Percentiles rank a stretch among this genome's conserved stretches.
Evolutionary conservation across 2,888 invertebrate genomes (phyloP).

Genomic region (Macaria notata): DNA sequence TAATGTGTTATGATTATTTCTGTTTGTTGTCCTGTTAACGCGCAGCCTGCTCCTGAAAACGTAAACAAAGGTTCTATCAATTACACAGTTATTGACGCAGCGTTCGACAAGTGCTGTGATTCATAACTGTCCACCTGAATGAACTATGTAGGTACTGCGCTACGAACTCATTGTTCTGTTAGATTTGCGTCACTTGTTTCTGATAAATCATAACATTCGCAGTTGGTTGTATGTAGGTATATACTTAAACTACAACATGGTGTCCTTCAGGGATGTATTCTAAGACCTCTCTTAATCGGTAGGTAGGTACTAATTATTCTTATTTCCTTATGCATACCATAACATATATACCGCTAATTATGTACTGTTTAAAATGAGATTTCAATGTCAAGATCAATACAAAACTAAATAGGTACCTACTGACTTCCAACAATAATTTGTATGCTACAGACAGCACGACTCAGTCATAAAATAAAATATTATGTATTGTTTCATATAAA

Average conservation of each 20-base stretch:
- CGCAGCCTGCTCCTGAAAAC: conserved; percentile 80
- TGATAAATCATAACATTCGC: conserved; percentile 5
- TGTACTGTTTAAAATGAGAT: too few species aligned
- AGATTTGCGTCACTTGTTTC: conserved; percentile 7
- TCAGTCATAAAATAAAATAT: too few species aligned
- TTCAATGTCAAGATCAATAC: too few species aligned
- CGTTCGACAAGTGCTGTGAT: conserved; percentile 11
- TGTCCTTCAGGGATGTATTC: conserved; percentile 2
- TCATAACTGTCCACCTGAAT: conserved; percentile 27
- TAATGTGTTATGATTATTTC: conserved; percentile 82
- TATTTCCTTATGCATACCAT: too few species aligned
- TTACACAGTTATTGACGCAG: neutral
- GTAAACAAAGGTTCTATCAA: neutral
- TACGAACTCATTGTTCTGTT: conserved; percentile 30
- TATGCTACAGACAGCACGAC: conserved; percentile 24
- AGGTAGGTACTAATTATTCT: neutral
- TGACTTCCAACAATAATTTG: too few species aligned
- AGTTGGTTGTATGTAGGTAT: too few species aligned
- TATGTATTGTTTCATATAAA: too few species aligned
- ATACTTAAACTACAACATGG: neutral
- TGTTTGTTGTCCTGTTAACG: conserved; percentile 80
- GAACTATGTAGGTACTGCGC: conserved; percentile 18
- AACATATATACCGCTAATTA: too few species aligned
- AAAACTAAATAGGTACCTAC: too few species aligned
- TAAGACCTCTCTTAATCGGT: too few species aligned